A percentile compares a stretch with the other conserved stretches of the same genome.
phyloP scores from a whole-genome alignment of 2,888 invertebrate species.

The Synergus itoensis region DNA sequence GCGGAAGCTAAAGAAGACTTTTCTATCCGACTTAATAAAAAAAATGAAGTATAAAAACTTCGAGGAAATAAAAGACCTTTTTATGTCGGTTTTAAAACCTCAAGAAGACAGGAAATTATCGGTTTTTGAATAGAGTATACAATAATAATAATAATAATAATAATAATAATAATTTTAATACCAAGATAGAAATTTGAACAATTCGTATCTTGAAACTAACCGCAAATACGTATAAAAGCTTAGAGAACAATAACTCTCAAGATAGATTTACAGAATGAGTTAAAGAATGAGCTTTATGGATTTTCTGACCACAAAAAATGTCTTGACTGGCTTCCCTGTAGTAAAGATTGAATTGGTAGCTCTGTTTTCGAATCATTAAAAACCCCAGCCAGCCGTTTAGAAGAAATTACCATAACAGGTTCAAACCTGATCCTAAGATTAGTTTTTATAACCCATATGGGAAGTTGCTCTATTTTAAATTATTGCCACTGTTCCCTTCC shows the following conservation, averaged over 20 bases:
- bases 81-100: background rate
- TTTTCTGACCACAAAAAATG: background rate
- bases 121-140: no score
- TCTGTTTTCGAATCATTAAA: background rate
- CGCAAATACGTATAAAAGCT: background rate
- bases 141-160: no score
- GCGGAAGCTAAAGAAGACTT: slow-evolving; percentile 32
- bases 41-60: background rate
- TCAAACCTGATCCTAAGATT: slow-evolving; percentile 6
- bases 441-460: background rate
- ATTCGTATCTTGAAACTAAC: background rate
- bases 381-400: background rate
- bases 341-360: background rate
- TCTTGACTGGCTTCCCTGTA: background rate
- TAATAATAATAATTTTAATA: no score
- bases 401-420: slow-evolving; percentile 21
- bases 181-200: no score
- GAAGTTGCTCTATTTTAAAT: background rate
- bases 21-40: no score
- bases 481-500: slow-evolving; percentile 3
- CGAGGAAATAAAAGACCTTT: background rate
- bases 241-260: background rate
- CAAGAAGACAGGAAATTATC: background rate
- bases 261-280: background rate
- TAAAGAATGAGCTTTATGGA: background rate